These are phyloP conservation scores for Coluber constrictor DNA, from an alignment of 2,797 vertebrate genomes.

Conservation along the genomic window DNA sequence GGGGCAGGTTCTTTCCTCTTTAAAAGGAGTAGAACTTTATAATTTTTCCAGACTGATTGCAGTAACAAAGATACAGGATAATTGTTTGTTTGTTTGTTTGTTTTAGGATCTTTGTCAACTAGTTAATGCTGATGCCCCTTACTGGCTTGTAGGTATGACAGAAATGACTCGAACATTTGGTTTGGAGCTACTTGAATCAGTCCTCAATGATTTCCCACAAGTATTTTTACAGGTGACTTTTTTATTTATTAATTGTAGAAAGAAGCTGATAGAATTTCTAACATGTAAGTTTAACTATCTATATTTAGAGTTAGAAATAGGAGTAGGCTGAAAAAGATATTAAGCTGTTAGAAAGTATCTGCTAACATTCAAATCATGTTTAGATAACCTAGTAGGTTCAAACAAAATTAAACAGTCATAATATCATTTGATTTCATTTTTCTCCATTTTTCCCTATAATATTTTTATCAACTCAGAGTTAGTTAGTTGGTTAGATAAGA, in stretches of 20 bases:
- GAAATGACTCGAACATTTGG: conserved; percentile 98
- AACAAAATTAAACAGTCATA: not conserved
- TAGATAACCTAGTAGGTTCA: not conserved
- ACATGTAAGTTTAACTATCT: not conserved
- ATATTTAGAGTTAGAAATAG: not conserved
- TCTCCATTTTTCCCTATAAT: not conserved
- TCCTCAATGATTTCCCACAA: conserved; percentile 94
- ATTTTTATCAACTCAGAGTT: not conserved
- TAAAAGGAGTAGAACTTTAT: not conserved
- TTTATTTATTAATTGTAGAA: conserved; percentile 6
- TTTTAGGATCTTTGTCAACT: conserved; percentile 94
- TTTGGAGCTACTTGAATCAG: conserved; percentile 94
- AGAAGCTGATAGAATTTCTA: not conserved
- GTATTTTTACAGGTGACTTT: conserved; percentile 90
- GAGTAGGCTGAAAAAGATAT: not conserved
- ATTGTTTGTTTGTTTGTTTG: conserved; percentile 35
- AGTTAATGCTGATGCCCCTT: conserved; percentile 97
- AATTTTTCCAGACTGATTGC: not conserved
- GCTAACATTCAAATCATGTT: not conserved
- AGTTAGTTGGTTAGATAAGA: not conserved
- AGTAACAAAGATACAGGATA: not conserved
- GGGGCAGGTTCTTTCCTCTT: not conserved
- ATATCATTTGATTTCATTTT: not conserved
- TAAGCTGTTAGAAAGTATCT: not conserved
- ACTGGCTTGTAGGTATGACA: conserved; percentile 98